Evolutionary conservation across 2,113 vertebrate genomes (phyloP), one percentile per base, ranked within the genome.

Genomic region (Gadus macrocephalus): DNA sequence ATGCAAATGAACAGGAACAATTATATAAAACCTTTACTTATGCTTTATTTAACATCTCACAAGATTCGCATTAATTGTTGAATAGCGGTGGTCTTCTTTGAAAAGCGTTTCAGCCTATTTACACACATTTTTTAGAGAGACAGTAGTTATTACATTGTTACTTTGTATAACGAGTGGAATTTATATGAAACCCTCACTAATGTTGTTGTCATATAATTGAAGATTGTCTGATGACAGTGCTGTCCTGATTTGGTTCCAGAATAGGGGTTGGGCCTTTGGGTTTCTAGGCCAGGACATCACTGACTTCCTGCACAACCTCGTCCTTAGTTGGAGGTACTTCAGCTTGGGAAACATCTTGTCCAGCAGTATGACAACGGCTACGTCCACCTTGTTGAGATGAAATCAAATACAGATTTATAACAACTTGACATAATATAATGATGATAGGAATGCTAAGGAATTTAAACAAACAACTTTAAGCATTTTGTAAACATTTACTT

Each of bases 231-330:
- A 90, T 2, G 92, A 90, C 42, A 96, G 70, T 12, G 89, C 80
- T 9, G 71, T 84, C 69, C 86, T 82, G 72, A 96, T 82, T 42
- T 73, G 78, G 68, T 93, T 92, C 95, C 95, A 96, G 88, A 95
- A 96, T 31, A 92, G 84, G 1, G 88, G 83, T 67, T 95, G 93
- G 31, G 91, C 92, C 1, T 69, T 83, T 25, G 94, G 95, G 71
- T 94, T 94, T 31, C 64, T 90, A 0, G 95, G 94, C 95, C 95
- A 96, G 49, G 92, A 88, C 53, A 95, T 70, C 60, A 94, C 93
- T 0, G 91, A 95, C 53, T 83, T 92, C 28, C 81, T 90, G 81
- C 94, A 95, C 66, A 95, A 79, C 27, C 91, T 88, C 78, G 89
- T 94, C 78, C 95, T 93, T 79, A 94, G 81, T 71, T 93, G 86